phyloP scores from a whole-genome alignment of 2,888 invertebrate species.

The Neuroscelio doddi region DNA sequence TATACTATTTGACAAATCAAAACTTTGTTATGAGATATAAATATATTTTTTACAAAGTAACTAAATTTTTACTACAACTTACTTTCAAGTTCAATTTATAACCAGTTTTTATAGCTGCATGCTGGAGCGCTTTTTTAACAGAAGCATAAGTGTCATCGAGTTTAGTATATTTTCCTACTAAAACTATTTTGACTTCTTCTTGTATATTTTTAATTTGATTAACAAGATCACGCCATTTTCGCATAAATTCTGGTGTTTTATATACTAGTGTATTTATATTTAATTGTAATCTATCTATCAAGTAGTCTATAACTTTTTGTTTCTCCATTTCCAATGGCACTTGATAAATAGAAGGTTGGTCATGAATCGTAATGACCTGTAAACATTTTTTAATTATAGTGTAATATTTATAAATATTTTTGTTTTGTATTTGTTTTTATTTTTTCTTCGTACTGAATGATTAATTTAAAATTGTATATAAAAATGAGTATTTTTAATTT shows the following conservation, averaged over 20 bases:
- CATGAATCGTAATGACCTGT: constrained; percentile 94
- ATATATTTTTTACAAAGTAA: background rate
- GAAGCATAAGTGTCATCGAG: constrained; percentile 97
- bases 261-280: constrained; percentile 79
- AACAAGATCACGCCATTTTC: constrained; percentile 91
- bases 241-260: constrained; percentile 80
- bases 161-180: constrained; percentile 97
- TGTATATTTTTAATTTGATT: constrained; percentile 87
- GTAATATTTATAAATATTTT: too few relatives aligned
- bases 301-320: constrained; percentile 88
- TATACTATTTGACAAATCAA: constrained; percentile 75
- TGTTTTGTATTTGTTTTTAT: too few relatives aligned
- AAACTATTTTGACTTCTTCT: constrained; percentile 87
- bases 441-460: too few relatives aligned
- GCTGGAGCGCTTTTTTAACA: constrained; percentile 93
- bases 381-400: background rate
- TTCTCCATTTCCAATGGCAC: constrained; percentile 95
- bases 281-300: constrained; percentile 86
- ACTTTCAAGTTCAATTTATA: constrained; percentile 86
- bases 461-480: too few relatives aligned
- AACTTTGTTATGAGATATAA: too few relatives aligned
- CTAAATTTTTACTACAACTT: constrained; percentile 36
- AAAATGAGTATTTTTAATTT: too few relatives aligned
- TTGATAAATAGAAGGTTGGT: constrained; percentile 94
- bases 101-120: constrained; percentile 89